Conservation (phyloP, 2,797 vertebrate genomes). For the Onychomys arenicola region DNA sequence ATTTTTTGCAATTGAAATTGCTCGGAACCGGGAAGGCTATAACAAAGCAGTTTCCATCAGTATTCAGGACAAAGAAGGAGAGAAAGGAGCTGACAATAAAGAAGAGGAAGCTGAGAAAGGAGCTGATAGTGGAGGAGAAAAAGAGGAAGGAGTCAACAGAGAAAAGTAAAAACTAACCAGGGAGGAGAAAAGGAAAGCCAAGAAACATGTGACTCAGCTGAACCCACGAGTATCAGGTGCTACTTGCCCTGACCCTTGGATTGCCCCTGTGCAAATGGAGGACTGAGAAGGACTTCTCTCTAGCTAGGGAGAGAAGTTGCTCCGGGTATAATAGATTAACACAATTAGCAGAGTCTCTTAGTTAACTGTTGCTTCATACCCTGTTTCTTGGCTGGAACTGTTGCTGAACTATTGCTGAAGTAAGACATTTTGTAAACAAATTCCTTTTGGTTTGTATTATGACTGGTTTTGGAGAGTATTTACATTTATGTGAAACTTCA, state of each 20-base stretch:
- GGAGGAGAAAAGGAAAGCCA: not conserved
- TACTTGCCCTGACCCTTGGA: not conserved
- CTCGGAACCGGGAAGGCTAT: slow-evolving; percentile 94
- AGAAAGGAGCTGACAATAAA: not conserved
- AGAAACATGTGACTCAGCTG: not conserved
- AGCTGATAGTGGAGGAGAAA: slow-evolving; percentile 23
- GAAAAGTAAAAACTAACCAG: slow-evolving; percentile 12
- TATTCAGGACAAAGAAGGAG: slow-evolving; percentile 35
- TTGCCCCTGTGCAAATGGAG: slow-evolving; percentile 24
- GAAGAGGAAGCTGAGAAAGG: slow-evolving; percentile 12
- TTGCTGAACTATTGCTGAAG: slow-evolving; percentile 26
- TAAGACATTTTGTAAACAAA: slow-evolving; percentile 74
- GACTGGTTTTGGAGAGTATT: slow-evolving; percentile 53
- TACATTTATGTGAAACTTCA: slow-evolving; percentile 18
- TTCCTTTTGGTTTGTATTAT: slow-evolving; percentile 61
- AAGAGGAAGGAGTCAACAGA: slow-evolving; percentile 3
- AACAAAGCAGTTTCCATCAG: slow-evolving; percentile 85
- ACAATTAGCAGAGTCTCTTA: slow-evolving; percentile 10
- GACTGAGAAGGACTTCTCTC: slow-evolving; percentile 37
- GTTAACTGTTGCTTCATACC: slow-evolving; percentile 23
- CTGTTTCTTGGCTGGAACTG: slow-evolving; percentile 42
- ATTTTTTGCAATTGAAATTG: slow-evolving; percentile 95
- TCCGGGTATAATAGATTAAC: slow-evolving; percentile 18
- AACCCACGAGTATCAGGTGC: not conserved
- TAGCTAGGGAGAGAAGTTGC: slow-evolving; percentile 24